These are phyloP conservation scores for Notothenia coriiceps DNA, from an alignment of 2,113 vertebrate species.

Conservation along the genomic window DNA sequence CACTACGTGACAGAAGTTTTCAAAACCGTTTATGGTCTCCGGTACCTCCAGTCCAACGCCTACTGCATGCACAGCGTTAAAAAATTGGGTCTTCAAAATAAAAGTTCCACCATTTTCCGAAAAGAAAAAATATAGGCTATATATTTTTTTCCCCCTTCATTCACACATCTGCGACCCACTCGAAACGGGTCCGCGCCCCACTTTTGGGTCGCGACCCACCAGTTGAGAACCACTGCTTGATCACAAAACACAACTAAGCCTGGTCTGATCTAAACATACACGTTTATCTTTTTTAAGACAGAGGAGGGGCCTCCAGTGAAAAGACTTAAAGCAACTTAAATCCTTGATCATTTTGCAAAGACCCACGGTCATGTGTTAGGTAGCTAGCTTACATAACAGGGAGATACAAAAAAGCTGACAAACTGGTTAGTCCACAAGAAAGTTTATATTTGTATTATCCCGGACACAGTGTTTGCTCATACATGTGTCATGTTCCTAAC, in stretches of 20 bases:
- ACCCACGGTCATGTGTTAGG: not conserved
- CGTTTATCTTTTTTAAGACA: not conserved
- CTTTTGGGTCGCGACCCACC: too few species aligned
- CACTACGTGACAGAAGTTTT: too few species aligned
- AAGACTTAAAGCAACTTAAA: too few species aligned
- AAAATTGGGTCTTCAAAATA: too few species aligned
- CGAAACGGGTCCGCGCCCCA: too few species aligned
- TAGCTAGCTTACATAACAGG: not conserved
- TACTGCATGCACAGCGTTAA: too few species aligned
- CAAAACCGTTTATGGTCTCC: too few species aligned
- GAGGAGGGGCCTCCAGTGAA: not conserved
- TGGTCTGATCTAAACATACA: constrained; percentile 11
- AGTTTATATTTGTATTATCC: not conserved
- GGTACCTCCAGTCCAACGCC: too few species aligned
- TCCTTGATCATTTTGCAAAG: not conserved
- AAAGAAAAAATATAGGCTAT: too few species aligned
- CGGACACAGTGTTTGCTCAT: not conserved
- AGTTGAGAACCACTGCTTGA: not conserved
- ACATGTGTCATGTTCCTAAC: not conserved
- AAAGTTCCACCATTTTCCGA: too few species aligned
- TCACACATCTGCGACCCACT: too few species aligned
- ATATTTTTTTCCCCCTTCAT: too few species aligned
- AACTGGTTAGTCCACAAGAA: constrained; percentile 21
- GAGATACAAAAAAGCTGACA: not conserved
- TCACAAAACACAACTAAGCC: not conserved